Evolutionary conservation across 1,140 invertebrate species (phyloP).

Genomic region (Fopius arisanus): DNA sequence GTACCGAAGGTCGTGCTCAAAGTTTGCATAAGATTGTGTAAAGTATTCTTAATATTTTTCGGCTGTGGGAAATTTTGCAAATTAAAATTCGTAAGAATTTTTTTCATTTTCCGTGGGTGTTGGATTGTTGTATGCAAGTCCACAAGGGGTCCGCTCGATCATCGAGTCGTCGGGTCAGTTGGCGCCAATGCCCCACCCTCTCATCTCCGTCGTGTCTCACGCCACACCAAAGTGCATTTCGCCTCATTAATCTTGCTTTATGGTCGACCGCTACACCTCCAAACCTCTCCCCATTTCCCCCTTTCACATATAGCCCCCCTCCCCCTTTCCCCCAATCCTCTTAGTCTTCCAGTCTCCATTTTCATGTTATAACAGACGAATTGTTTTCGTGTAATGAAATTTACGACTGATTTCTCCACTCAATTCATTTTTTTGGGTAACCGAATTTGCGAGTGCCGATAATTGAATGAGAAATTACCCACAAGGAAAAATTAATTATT

Average conservation of each 20-base stretch:
- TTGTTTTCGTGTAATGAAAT: neutral
- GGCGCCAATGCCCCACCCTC: constrained; percentile 1
- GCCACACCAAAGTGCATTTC: constrained; percentile 40
- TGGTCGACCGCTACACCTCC: constrained; percentile 40
- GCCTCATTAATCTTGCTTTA: constrained; percentile 52
- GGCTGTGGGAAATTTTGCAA: too few species aligned
- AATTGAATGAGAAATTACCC: too few species aligned
- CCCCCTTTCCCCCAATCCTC: neutral
- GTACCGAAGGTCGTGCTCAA: too few species aligned
- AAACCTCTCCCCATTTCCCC: constrained; percentile 29
- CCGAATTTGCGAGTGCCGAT: too few species aligned
- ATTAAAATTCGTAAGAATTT: neutral
- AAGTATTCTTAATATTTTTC: too few species aligned
- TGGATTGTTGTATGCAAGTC: neutral
- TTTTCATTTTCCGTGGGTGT: neutral
- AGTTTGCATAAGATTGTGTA: too few species aligned
- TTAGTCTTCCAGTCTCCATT: neutral
- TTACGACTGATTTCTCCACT: neutral
- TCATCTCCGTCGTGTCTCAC: constrained; percentile 6
- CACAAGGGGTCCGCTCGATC: neutral
- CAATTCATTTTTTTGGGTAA: neutral
- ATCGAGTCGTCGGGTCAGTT: constrained; percentile 12
- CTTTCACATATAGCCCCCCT: neutral
- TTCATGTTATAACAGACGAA: neutral
- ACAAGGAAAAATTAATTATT: too few species aligned